phyloP scores from a whole-genome alignment of 2,797 vertebrate species.

The Chlorospingus semifuscus region DNA sequence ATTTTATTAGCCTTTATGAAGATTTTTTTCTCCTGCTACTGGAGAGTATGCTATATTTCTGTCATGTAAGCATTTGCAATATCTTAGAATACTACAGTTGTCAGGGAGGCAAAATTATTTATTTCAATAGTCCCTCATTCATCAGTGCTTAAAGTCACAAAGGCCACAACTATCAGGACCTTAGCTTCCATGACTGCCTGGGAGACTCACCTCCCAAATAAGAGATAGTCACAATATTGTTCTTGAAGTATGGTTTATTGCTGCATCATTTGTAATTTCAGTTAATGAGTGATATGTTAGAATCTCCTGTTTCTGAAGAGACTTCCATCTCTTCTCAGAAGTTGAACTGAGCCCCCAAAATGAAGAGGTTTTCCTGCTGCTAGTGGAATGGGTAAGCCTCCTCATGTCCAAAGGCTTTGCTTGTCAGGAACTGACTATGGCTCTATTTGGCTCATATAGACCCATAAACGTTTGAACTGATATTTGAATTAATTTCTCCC shows the following conservation, averaged over 20 bases:
- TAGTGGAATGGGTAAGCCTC: neutral
- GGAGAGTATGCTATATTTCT: neutral
- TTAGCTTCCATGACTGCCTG: neutral
- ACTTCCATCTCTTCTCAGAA: neutral
- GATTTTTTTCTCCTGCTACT: neutral
- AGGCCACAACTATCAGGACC: neutral
- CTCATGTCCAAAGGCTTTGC: neutral
- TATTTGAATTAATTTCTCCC: neutral
- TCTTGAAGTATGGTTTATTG: neutral
- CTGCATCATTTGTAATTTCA: neutral
- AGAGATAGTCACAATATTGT: neutral
- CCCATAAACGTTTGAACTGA: neutral
- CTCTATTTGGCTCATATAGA: neutral
- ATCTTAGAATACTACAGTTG: neutral
- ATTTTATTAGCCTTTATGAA: conserved; percentile 23
- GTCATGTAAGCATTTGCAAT: neutral
- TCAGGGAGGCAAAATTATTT: neutral
- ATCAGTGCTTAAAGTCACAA: neutral
- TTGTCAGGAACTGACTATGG: neutral
- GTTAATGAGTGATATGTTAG: neutral
- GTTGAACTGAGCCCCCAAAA: neutral
- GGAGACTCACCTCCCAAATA: neutral
- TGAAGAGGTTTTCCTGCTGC: neutral
- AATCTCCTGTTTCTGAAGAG: neutral
- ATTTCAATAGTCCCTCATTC: neutral